Conservation (phyloP, 2,888 invertebrate genomes). For the Polydrusus tereticollis region DNA sequence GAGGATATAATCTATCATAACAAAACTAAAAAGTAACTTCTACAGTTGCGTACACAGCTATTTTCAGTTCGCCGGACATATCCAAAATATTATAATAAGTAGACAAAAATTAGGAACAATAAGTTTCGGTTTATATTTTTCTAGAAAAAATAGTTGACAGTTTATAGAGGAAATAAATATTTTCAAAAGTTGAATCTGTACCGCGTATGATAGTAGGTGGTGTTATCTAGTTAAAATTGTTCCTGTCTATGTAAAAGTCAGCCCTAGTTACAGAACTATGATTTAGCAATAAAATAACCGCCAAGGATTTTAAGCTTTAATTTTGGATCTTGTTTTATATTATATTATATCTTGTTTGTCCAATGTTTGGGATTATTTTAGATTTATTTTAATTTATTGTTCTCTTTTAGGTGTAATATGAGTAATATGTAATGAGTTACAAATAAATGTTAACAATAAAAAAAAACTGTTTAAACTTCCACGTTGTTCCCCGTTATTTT, state of each 20-base stretch:
- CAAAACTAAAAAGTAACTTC: no score
- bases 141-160: constrained; percentile 21
- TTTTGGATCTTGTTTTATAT: constrained; percentile 9
- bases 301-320: constrained; percentile 24
- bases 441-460: constrained; percentile 34
- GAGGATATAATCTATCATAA: no score
- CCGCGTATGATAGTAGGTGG: constrained; percentile 24
- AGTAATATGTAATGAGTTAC: constrained; percentile 27
- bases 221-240: constrained; percentile 36
- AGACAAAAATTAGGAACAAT: constrained; percentile 20
- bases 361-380: background rate
- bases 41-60: background rate
- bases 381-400: constrained; percentile 17
- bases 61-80: constrained; percentile 12
- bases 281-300: constrained; percentile 28
- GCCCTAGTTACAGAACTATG: constrained; percentile 12
- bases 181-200: constrained; percentile 21
- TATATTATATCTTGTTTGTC: constrained; percentile 6
- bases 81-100: constrained; percentile 1
- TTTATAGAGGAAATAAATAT: constrained; percentile 18
- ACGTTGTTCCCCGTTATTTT: background rate
- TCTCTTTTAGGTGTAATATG: constrained; percentile 19
- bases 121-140: constrained; percentile 22
- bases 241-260: constrained; percentile 35
- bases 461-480: no score